phyloP scores from a whole-genome alignment of 2,113 vertebrate genomes.

The Hirundichthys speculiger region DNA sequence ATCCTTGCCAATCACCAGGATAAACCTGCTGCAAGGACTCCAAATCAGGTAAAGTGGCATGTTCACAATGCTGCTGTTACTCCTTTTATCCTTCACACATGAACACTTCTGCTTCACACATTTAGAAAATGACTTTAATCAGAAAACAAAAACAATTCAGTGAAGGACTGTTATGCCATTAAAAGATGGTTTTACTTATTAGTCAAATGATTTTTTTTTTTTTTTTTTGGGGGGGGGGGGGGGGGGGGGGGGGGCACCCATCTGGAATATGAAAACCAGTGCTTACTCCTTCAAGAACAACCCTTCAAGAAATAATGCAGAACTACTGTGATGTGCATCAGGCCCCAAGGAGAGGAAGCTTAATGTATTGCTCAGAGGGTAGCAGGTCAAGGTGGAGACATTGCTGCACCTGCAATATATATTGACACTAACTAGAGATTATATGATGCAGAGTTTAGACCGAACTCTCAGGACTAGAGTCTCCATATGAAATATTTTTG shows the following conservation, averaged over 20 bases:
- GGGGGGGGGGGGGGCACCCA: constrained; percentile 4
- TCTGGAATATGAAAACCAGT: not conserved
- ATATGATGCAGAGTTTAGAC: too few relatives aligned
- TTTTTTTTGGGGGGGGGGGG: too few relatives aligned
- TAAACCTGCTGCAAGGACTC: constrained; percentile 92
- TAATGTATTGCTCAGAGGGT: too few relatives aligned
- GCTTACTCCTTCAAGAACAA: not conserved
- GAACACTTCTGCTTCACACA: not conserved
- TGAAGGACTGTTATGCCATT: not conserved
- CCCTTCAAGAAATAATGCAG: not conserved
- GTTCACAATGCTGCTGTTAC: not conserved
- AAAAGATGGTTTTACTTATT: not conserved
- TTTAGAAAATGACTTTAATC: not conserved
- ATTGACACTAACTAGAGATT: too few relatives aligned
- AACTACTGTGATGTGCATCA: not conserved
- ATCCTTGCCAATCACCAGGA: constrained; percentile 99
- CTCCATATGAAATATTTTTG: too few relatives aligned
- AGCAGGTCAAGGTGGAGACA: too few relatives aligned
- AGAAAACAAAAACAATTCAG: too few relatives aligned
- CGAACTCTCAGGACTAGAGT: too few relatives aligned
- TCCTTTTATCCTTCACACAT: not conserved
- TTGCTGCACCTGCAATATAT: too few relatives aligned
- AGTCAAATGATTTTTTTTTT: constrained; percentile 7
- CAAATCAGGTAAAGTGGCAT: constrained; percentile 87
- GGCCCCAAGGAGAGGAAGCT: not conserved